phyloP scores from a whole-genome alignment of 2,113 vertebrate species.

The Perccottus glenii region DNA sequence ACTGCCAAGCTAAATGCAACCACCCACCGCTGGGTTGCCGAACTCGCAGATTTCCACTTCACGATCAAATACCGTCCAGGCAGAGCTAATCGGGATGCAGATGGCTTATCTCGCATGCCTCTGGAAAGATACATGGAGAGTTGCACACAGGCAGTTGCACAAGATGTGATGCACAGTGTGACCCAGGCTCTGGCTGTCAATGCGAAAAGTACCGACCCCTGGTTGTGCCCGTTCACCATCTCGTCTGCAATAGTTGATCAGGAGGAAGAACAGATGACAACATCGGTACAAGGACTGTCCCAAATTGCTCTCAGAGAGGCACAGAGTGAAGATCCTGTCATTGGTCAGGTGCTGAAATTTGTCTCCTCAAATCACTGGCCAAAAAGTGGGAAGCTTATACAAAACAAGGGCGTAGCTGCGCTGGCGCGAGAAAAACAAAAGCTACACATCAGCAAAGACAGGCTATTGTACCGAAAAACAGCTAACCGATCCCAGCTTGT shows the following conservation, averaged over 20 bases:
- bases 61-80: background rate
- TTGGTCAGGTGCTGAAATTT: background rate
- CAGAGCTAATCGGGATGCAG: background rate
- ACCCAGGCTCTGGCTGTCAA: background rate
- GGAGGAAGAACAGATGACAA: background rate
- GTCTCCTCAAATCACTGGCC: conserved; percentile 6
- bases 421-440: conserved; percentile 2
- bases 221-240: conserved; percentile 3
- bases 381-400: background rate
- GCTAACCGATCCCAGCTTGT: background rate
- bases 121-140: conserved; percentile 6
- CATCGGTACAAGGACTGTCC: background rate
- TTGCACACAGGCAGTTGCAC: background rate
- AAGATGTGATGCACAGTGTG: conserved; percentile 8
- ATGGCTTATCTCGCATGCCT: conserved; percentile 5
- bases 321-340: background rate
- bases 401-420: background rate
- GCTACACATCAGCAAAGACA: background rate
- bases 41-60: conserved; percentile 3
- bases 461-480: background rate
- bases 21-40: background rate
- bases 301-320: background rate
- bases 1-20: conserved; percentile 9
- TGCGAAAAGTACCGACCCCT: background rate
- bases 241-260: background rate